phyloP scores from a whole-genome alignment of 2,113 vertebrate genomes.

The Xiphorhynchus elegans region DNA sequence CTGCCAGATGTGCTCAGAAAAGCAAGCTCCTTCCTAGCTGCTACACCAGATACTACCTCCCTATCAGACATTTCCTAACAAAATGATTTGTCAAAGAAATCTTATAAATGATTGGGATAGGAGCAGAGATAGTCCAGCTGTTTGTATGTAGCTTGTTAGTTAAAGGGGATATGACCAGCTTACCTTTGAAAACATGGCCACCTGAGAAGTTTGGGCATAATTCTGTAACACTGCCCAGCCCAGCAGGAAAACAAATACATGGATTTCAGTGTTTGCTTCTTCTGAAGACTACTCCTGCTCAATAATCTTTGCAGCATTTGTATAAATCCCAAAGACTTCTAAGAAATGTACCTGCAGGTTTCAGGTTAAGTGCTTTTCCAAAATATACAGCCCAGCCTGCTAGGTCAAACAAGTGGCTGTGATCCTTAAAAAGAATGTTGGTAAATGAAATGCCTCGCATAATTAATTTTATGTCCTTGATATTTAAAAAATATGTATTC shows the following conservation, averaged over 20 bases:
- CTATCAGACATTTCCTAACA: not conserved
- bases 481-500: not conserved
- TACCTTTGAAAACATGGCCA: not conserved
- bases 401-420: not conserved
- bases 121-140: not conserved
- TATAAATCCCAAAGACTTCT: not conserved
- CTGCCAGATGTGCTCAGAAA: not conserved
- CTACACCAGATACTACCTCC: not conserved
- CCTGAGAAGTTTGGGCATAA: not conserved
- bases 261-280: not conserved
- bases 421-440: not conserved
- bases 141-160: not conserved
- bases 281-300: not conserved
- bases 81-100: not conserved
- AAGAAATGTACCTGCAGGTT: not conserved
- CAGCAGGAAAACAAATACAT: not conserved
- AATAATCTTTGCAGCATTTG: not conserved
- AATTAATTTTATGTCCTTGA: not conserved
- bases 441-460: not conserved
- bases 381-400: not conserved
- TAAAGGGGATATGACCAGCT: not conserved
- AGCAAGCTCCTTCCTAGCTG: not conserved
- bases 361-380: not conserved
- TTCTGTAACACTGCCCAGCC: not conserved
- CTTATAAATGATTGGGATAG: not conserved